Evolutionary conservation across 2,113 vertebrate genomes (phyloP), one percentile per base, ranked within the genome.

Genomic region (Oreochromis aureus): DNA sequence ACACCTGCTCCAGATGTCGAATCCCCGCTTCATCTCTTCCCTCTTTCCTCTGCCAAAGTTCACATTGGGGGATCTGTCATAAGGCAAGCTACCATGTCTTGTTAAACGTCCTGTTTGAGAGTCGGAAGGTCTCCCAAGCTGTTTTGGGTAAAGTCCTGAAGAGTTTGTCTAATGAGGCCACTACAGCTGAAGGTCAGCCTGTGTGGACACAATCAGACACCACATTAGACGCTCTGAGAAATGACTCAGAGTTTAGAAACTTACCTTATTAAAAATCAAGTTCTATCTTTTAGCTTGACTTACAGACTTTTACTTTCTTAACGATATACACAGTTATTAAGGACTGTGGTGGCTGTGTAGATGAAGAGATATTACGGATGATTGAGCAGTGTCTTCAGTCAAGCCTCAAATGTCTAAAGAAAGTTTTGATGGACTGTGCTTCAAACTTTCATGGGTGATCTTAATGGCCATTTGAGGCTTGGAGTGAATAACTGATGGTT

Each of bases 41-140:
- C 7, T 11, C 13, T 46, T 81, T 16, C 51, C 27, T 36, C 30
- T 51, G 73, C 46, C 73, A 53, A 30, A 78, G 27, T 78, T 78
- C 73, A 78, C 73, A 53, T 48, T 10, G 3, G 73, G 46, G 44
- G 73, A 53, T 53, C 73, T 78, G 71, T 51, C 71, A 32, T 78
- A 48, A 78, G 16, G 19, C n/a, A 36, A 66, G 76, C 12, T 27
- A 13, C 56, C 32, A 5, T 12, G n/a, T 76, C 86, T 83, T 27
- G 69, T 87, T 87, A 53, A 32, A 82, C 80, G 39, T 73, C 46
- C 48, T 82, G 86, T 79, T 87, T n/a, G n/a, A 19, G 63, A 51
- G 80, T 73, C 41, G 2, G 69, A n/a, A 87, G 41, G 61, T 78
- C 85, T 82, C 54, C 10, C 46, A 0, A 15, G 11, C 32, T 24